Base-by-base conservation (phyloP, 2,113 vertebrate species). In the Pelodiscus sinensis region DNA sequence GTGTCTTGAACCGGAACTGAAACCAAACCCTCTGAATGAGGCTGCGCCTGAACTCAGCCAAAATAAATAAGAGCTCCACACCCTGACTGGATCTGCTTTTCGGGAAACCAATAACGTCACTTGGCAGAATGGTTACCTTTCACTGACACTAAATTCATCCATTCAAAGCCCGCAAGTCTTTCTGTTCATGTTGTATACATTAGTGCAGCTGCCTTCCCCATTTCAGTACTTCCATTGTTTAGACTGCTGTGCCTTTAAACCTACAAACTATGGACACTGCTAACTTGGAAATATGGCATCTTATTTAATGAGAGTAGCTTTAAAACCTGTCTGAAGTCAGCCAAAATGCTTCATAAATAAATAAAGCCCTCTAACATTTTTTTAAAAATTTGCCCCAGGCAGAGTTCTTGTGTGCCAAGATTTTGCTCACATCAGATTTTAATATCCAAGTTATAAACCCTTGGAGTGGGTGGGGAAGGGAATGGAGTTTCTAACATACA, bases 121-220 rank as follows among this genome's bases (percentile, higher is more conserved):
- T 29, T 55, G 3, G 3, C 54, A 56, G 7, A n/a, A 52, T 60
- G 89, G 60, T 78, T 27, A 38, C 84, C 38, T 60, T n/a, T n/a
- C 78, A 18, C 0, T 0, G 55, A 51, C 31, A 25, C 27, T 71
- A 51, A 54, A 29, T 5, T 77, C 24, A 24, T 50, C 38, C 50
- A 22, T 50, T 60, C 16, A 88, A 89, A 85, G 84, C 44, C 29
- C 15, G 9, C 2, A 50, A 2, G 27, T 68, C 25, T 27, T 75
- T 0, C 0, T 84, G 79, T 2, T 2, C 0, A 0, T 77, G 14
- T 24, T 82, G 9, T 58, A 38, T 25, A 29, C 24, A 13, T 73
- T 25, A 80, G 78, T 90, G 51, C 65, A 94, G 21, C 73, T 50
- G 44, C 29, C 18, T 38, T 35, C 87, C 15, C 92, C 87, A 54